Conservation (phyloP, 2,888 invertebrate species). For the Dioctria rufipes region DNA sequence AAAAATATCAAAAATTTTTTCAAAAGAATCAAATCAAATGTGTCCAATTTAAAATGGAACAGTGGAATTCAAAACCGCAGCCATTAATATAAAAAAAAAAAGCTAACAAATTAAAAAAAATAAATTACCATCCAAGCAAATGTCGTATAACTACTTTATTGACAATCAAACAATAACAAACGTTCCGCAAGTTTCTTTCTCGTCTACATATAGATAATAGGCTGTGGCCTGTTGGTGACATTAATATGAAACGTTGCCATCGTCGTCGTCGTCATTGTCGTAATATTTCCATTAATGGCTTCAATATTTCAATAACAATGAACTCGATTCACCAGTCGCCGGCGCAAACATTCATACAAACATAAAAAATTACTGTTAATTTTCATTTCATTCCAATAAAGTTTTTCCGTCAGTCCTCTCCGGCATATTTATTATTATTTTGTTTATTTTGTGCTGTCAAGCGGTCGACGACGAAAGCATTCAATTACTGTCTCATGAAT, state of each 20-base stretch:
- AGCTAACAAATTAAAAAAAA: no score
- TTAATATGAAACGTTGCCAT: slow-evolving; percentile 18
- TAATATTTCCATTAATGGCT: slow-evolving; percentile 51
- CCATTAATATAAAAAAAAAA: slow-evolving; percentile 5
- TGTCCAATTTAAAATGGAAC: no score
- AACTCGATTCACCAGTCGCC: slow-evolving; percentile 28
- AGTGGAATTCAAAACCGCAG: slow-evolving; percentile 26
- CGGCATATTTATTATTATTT: slow-evolving; percentile 33
- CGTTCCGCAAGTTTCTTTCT: slow-evolving; percentile 18
- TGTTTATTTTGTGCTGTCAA: slow-evolving; percentile 45
- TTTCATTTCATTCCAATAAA: slow-evolving; percentile 51
- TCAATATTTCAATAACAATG: slow-evolving; percentile 52
- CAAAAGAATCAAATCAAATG: no score
- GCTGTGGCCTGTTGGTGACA: slow-evolving; percentile 29
- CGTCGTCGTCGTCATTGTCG: background rate
- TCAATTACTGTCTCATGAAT: slow-evolving; percentile 53
- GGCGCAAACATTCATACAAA: slow-evolving; percentile 1
- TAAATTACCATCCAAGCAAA: background rate
- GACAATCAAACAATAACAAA: slow-evolving; percentile 18
- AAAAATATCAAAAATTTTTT: no score
- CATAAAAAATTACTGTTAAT: slow-evolving; percentile 41
- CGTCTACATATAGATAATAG: slow-evolving; percentile 7
- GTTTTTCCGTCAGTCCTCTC: slow-evolving; percentile 31
- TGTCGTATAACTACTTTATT: no score
- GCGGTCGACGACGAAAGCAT: slow-evolving; percentile 34